Conservation (phyloP, 2,888 invertebrate genomes). For the Anoncus sp. region DNA sequence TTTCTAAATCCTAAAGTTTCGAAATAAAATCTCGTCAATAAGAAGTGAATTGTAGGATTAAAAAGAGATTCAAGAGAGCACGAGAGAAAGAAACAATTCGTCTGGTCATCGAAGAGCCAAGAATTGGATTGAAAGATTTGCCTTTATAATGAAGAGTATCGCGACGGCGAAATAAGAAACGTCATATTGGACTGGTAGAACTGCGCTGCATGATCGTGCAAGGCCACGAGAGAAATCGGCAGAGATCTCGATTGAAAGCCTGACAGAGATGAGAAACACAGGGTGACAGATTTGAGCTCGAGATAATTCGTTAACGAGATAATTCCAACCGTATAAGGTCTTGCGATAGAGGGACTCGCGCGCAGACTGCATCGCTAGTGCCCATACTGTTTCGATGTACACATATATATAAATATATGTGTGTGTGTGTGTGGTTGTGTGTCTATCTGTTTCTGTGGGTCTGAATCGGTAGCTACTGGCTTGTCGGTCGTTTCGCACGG, state of each 20-base stretch:
- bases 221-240: not conserved
- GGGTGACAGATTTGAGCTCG: slow-evolving; percentile 56
- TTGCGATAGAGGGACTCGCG: slow-evolving; percentile 21
- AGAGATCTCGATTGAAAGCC: not conserved
- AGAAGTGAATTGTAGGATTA: not conserved
- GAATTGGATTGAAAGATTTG: not conserved
- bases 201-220: too few relatives aligned
- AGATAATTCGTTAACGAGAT: slow-evolving; percentile 64
- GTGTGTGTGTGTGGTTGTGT: not conserved
- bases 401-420: slow-evolving; percentile 7
- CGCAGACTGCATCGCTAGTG: slow-evolving; percentile 3
- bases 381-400: slow-evolving; percentile 1
- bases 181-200: not conserved
- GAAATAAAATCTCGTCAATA: not conserved
- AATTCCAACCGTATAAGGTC: slow-evolving; percentile 52
- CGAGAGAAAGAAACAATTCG: not conserved
- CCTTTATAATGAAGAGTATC: not conserved
- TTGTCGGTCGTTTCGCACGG: slow-evolving; percentile 25
- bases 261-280: slow-evolving; percentile 36
- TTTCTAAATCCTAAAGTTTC: too few relatives aligned
- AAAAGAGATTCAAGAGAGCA: not conserved
- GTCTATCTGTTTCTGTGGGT: not conserved
- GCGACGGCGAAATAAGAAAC: not conserved
- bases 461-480: slow-evolving; percentile 24
- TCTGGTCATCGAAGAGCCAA: not conserved